Percentiles rank a stretch among this genome's conserved stretches.
Evolutionary conservation across 2,113 vertebrate species (phyloP).

Genomic region (Piprites chloris): DNA sequence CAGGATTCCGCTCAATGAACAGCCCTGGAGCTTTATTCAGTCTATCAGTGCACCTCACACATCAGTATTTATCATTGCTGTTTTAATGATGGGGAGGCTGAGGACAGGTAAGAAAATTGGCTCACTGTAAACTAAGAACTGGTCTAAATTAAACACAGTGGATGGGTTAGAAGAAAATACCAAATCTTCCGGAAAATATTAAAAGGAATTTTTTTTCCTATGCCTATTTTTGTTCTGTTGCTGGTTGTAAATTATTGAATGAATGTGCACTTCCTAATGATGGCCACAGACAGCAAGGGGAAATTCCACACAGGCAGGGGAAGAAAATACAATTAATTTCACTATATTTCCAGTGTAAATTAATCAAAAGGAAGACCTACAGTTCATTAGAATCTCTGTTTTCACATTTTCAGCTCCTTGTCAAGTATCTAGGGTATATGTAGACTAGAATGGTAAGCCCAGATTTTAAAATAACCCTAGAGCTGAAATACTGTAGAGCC

Average conservation of each 20-base stretch:
- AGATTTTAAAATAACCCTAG: background rate
- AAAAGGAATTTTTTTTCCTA: background rate
- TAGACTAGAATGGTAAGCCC: background rate
- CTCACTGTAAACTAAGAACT: background rate
- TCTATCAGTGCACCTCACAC: background rate
- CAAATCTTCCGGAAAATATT: background rate
- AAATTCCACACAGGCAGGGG: slow-evolving; percentile 53
- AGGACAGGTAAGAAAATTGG: slow-evolving; percentile 11
- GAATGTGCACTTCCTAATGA: slow-evolving; percentile 51
- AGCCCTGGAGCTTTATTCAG: background rate
- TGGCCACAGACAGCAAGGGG: slow-evolving; percentile 29
- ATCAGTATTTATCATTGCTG: background rate
- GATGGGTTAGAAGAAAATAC: background rate
- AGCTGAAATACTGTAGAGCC: background rate
- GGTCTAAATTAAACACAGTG: background rate
- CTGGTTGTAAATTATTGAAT: slow-evolving; percentile 52
- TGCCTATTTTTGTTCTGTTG: slow-evolving; percentile 13
- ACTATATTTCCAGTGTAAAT: slow-evolving; percentile 5
- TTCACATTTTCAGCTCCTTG: background rate
- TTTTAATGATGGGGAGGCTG: background rate
- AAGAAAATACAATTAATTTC: slow-evolving; percentile 56
- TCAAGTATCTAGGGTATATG: background rate
- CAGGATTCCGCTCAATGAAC: background rate
- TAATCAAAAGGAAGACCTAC: slow-evolving; percentile 15
- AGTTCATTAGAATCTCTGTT: slow-evolving; percentile 19